Conservation (phyloP, 2,888 invertebrate genomes). For the Leucozona laternaria region DNA sequence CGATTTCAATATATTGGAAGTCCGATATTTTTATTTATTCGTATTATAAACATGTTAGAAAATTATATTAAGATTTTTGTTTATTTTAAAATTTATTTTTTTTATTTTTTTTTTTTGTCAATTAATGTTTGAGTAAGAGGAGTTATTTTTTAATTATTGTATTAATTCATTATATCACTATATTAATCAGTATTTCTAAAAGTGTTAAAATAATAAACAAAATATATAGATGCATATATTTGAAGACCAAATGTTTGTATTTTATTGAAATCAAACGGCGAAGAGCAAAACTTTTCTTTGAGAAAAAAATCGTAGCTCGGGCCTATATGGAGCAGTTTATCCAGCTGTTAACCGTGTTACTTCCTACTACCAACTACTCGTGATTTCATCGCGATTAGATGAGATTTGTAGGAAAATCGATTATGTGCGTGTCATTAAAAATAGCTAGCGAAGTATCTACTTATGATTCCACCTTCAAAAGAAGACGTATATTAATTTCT, state of each 20-base stretch:
- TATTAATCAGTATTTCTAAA: slow-evolving; percentile 75
- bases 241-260: slow-evolving; percentile 61
- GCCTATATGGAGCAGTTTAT: too few relatives aligned
- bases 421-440: too few relatives aligned
- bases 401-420: too few relatives aligned
- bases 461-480: too few relatives aligned
- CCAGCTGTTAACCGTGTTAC: too few relatives aligned
- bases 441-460: too few relatives aligned
- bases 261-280: neutral
- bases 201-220: slow-evolving; percentile 68
- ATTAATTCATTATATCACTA: slow-evolving; percentile 71
- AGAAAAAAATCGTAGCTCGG: too few relatives aligned
- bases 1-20: slow-evolving; percentile 29
- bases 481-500: too few relatives aligned
- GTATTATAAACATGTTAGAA: slow-evolving; percentile 53
- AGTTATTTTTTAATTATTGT: slow-evolving; percentile 56
- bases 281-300: too few relatives aligned
- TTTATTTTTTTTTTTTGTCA: slow-evolving; percentile 17
- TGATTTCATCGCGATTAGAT: too few relatives aligned
- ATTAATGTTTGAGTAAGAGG: slow-evolving; percentile 48
- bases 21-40: slow-evolving; percentile 58
- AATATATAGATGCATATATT: slow-evolving; percentile 73
- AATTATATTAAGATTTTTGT: slow-evolving; percentile 58
- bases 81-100: slow-evolving; percentile 29
- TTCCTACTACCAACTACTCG: too few relatives aligned